Conservation (phyloP, 2,113 vertebrate species). For the Oreocharis arfaki region DNA sequence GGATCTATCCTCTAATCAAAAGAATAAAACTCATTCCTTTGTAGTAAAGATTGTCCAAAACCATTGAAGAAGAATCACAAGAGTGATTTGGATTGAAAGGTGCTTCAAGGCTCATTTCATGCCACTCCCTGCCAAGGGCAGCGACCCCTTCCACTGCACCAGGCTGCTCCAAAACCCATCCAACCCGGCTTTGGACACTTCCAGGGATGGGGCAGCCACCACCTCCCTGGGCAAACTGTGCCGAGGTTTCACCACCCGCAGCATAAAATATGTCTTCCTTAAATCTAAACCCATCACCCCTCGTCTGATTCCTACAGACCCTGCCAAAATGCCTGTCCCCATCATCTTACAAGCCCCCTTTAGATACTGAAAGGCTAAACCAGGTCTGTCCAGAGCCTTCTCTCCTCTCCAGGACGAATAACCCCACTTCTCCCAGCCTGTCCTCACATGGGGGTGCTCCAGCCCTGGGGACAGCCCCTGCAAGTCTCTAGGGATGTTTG, state of each 20-base stretch:
- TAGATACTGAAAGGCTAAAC: background rate
- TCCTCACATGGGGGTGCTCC: background rate
- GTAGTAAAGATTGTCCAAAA: background rate
- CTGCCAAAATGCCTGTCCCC: background rate
- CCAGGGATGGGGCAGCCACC: background rate
- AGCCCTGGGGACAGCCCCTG: background rate
- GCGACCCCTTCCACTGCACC: background rate
- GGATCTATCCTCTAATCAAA: background rate
- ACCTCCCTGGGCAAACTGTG: background rate
- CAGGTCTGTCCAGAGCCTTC: background rate
- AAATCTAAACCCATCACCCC: background rate
- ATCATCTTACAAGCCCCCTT: background rate
- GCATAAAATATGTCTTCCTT: background rate
- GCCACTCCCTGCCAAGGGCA: background rate
- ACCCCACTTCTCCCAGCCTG: background rate
- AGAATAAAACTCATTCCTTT: background rate
- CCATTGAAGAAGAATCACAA: background rate
- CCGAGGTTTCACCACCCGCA: background rate
- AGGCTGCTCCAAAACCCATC: background rate
- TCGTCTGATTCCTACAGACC: background rate
- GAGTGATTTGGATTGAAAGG: background rate
- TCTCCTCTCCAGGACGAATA: background rate
- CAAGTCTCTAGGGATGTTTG: accelerated
- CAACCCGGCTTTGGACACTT: background rate
- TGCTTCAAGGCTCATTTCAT: background rate